Base-by-base conservation (phyloP, 2,797 vertebrate genomes). In the Holocentrus rufus region DNA sequence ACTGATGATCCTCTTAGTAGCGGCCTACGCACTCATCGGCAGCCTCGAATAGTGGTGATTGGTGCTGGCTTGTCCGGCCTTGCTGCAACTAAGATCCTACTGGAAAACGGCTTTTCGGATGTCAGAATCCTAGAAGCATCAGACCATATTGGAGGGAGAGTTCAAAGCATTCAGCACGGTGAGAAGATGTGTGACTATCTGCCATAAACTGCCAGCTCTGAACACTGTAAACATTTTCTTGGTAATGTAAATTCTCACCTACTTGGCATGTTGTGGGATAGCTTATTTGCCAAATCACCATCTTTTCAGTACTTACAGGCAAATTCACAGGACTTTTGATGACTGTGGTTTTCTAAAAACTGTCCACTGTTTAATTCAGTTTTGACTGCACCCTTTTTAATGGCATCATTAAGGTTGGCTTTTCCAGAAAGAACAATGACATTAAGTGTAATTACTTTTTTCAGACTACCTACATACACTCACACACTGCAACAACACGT, bases 1-100 rank as follows among this genome's bases (percentile, higher is more conserved):
- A 97, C 97, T 95, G 97, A 99, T 99, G 98, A 99, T 95, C 96
- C 97, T 94, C 96, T 98, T 95, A 95, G 96, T 97, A 93, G 97
- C 87, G 95, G 95, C 94, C 92, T 95, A 87, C 96, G 92, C 88
- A 95, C 90, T 94, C 96, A 94, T 90, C 96, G 95, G 90, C 97
- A 98, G 92, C 98, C 98, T 96, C 97, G 97, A 93, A 97, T 99
- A 95, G 96, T 99, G 80, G 93, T 99, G 82, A 96, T 99, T 8
- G 98, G 98, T 5, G 97, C 97, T 57, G 98, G 98, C 89, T 95
- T 99, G 92, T 96, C 98, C 22, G 98, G 98, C 90, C 96, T 99
- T 70, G 95, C 96, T 67, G 96, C 97, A 46, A 94, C 97, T 70
- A 97, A 94, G 93, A 94, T 94, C 57, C 96, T 99, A 90, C 90